Evolutionary conservation across 1,140 invertebrate species (phyloP).

Genomic region (Vollenhovia emeryi): DNA sequence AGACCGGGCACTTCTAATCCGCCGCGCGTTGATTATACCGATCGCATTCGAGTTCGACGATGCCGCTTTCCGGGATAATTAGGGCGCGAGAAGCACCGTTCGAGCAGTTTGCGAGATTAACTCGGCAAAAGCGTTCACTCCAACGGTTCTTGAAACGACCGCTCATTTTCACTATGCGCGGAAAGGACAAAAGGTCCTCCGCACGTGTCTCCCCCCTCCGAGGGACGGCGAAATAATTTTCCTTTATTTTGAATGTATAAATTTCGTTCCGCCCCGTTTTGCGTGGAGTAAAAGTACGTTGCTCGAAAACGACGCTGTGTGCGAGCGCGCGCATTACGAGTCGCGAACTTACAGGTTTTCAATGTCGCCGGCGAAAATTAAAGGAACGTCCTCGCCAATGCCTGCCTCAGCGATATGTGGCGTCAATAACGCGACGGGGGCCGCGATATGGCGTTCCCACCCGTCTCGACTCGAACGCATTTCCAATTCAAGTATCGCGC

Average conservation of each 20-base stretch:
- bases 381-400: conserved; percentile 44
- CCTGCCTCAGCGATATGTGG: conserved; percentile 48
- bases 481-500: conserved; percentile 59
- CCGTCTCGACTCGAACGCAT: conserved; percentile 47
- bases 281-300: not conserved
- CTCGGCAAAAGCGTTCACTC: conserved; percentile 14
- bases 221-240: not conserved
- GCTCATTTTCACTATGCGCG: conserved; percentile 11
- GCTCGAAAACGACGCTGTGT: not conserved
- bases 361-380: conserved; percentile 40
- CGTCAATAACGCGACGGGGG: conserved; percentile 43
- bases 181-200: not conserved
- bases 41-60: conserved; percentile 51
- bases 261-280: no score
- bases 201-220: not conserved
- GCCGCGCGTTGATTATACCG: conserved; percentile 42
- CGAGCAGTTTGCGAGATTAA: conserved; percentile 52
- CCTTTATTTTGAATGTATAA: not conserved
- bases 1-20: conserved; percentile 43
- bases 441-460: not conserved
- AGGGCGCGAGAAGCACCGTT: conserved; percentile 50
- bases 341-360: conserved; percentile 13
- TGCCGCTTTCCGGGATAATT: conserved; percentile 40
- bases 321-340: not conserved
- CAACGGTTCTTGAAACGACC: conserved; percentile 30